Base-by-base conservation (phyloP, 2,888 invertebrate species). In the Drosophila prostipennis region DNA sequence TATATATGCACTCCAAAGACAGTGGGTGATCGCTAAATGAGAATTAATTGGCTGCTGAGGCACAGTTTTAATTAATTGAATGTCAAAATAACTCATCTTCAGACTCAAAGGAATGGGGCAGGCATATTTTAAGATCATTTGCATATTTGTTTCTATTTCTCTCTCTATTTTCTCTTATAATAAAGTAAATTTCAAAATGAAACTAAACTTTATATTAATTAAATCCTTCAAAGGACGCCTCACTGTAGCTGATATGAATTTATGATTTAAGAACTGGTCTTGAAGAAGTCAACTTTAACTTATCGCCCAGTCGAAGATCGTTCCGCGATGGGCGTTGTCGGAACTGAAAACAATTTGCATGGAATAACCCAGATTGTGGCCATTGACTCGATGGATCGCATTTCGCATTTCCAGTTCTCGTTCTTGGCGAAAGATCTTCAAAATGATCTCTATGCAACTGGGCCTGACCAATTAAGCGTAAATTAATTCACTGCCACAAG, bases 311-410 rank as follows among this genome's bases (percentile, higher is more conserved):
- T n/a, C 40, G 26, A 53, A 55, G 43, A 70, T 69, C 40, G 39
- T 36, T 46, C 2, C 6, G 26, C 46, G 16, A 39, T 19, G 53
- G 70, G 69, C 69, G 70, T 69, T 53, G 69, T 26, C 69, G 46
- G 51, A 53, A 56, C 56, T 53, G 37, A 54, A 51, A 65, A 58
- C 48, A 52, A 72, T 73, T 65, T 67, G 73, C 73, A 73, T 73
- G 52, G 55, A 72, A 53, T 73, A 73, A 67, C 73, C 73, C 60
- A 73, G 74, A 73, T 73, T 53, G 72, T 63, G 72, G 72, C 55
- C 71, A 37, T 53, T 63, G 73, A 72, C 58, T 71, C 52, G 32
- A 34, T 52, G 51, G 45, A 65, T 64, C 51, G 63, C 57, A 67
- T 58, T 52, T 61, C 61, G 45, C 46, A 60, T 61, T 61, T 70